Evolutionary conservation across 2,113 vertebrate genomes (phyloP).

Genomic region (Myocastor coypus): DNA sequence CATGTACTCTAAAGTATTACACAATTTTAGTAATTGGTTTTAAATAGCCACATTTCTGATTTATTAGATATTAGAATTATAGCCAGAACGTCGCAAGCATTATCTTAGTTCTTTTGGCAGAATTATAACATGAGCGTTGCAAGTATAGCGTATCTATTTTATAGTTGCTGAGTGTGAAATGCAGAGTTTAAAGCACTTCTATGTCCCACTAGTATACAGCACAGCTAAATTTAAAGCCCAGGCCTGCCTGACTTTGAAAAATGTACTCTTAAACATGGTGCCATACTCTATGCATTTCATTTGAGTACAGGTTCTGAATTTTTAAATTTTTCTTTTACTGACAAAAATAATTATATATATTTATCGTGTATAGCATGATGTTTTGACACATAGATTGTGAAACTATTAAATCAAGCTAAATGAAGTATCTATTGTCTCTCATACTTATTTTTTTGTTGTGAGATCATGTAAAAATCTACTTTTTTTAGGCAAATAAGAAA

Average conservation of each 20-base stretch:
- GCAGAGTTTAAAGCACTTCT: background rate
- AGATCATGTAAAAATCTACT: background rate
- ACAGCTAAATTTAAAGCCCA: background rate
- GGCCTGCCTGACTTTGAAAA: background rate
- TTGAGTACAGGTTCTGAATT: background rate
- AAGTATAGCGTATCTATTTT: background rate
- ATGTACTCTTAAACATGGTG: background rate
- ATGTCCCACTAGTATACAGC: background rate
- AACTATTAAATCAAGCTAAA: background rate
- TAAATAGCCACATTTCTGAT: background rate
- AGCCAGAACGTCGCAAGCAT: background rate
- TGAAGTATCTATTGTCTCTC: background rate
- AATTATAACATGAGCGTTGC: background rate
- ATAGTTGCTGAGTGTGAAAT: background rate
- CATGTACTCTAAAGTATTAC: background rate
- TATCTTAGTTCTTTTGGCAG: background rate
- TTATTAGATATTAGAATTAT: conserved; percentile 11
- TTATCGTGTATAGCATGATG: background rate
- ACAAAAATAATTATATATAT: background rate
- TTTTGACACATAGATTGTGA: background rate
- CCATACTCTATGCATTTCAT: background rate
- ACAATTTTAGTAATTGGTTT: conserved; percentile 21
- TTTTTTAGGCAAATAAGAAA: background rate
- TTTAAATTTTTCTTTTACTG: background rate
- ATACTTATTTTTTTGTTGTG: background rate